phyloP scores from a whole-genome alignment of 2,888 invertebrate species.

The Sesia apiformis region DNA sequence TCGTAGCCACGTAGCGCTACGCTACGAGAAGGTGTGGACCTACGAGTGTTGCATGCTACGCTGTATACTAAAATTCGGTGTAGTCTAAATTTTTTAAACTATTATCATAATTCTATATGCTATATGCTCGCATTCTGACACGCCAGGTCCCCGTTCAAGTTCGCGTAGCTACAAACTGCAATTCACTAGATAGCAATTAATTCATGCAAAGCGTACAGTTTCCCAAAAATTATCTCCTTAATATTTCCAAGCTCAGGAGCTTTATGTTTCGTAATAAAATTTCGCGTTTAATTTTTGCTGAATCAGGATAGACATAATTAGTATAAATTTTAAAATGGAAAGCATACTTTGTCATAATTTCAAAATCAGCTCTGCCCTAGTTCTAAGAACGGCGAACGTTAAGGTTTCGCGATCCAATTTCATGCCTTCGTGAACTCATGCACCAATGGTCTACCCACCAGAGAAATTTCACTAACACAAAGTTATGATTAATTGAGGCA shows the following conservation, averaged over 20 bases:
- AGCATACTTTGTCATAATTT: conserved; percentile 17
- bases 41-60: conserved; percentile 38
- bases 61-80: conserved; percentile 41
- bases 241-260: background rate
- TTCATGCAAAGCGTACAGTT: background rate
- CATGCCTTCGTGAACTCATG: conserved; percentile 66
- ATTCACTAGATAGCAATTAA: conserved; percentile 21
- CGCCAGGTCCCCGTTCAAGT: conserved; percentile 24
- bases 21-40: conserved; percentile 15
- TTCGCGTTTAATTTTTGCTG: background rate
- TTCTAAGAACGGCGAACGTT: conserved; percentile 42
- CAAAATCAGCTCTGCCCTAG: conserved; percentile 51
- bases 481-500: conserved; percentile 72
- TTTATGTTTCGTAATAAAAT: background rate
- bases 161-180: conserved; percentile 16
- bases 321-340: background rate
- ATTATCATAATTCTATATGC: conserved; percentile 67
- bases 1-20: conserved; percentile 13
- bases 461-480: conserved; percentile 70
- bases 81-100: conserved; percentile 62
- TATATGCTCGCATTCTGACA: conserved; percentile 59
- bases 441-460: conserved; percentile 56
- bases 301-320: background rate
- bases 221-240: background rate
- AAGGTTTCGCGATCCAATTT: conserved; percentile 66